Conservation (phyloP, 1,140 invertebrate genomes). For the Leucophenga varia region DNA sequence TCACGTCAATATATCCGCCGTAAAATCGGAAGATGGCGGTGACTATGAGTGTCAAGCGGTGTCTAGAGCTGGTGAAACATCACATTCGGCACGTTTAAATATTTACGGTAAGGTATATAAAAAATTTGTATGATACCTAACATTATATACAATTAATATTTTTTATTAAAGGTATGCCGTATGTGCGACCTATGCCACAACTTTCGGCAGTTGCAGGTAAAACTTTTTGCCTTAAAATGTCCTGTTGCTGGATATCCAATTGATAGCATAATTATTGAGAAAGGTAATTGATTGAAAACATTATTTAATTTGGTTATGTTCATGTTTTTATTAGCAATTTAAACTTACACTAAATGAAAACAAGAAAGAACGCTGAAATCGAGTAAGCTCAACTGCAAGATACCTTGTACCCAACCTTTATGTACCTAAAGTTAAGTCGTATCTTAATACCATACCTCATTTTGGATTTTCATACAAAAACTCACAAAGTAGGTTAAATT, state of each 20-base stretch:
- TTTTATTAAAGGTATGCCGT: conserved; percentile 62
- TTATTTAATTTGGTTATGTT: neutral
- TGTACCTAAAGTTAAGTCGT: too few relatives aligned
- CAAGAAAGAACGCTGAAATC: too few relatives aligned
- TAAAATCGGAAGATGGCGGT: conserved; percentile 71
- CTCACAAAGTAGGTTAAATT: too few relatives aligned
- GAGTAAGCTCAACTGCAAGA: too few relatives aligned
- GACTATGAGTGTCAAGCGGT: conserved; percentile 70
- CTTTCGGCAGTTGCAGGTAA: conserved; percentile 70
- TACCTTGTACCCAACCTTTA: too few relatives aligned
- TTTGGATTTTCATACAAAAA: too few relatives aligned
- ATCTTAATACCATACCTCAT: too few relatives aligned
- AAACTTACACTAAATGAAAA: too few relatives aligned
- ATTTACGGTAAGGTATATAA: conserved; percentile 63
- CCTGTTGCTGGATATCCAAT: conserved; percentile 74
- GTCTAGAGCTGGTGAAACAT: conserved; percentile 65
- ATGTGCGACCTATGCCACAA: conserved; percentile 67
- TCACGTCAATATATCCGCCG: conserved; percentile 71
- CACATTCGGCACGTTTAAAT: conserved; percentile 66
- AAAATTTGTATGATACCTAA: neutral
- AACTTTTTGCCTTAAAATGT: conserved; percentile 65
- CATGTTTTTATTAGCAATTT: too few relatives aligned
- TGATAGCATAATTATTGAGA: conserved; percentile 66
- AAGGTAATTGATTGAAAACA: conserved; percentile 59
- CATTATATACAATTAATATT: conserved; percentile 4